Percentiles rank a stretch among this genome's conserved stretches.
Evolutionary conservation across 2,113 vertebrate species (phyloP).

Genomic region (Triplophysa siluroides): DNA sequence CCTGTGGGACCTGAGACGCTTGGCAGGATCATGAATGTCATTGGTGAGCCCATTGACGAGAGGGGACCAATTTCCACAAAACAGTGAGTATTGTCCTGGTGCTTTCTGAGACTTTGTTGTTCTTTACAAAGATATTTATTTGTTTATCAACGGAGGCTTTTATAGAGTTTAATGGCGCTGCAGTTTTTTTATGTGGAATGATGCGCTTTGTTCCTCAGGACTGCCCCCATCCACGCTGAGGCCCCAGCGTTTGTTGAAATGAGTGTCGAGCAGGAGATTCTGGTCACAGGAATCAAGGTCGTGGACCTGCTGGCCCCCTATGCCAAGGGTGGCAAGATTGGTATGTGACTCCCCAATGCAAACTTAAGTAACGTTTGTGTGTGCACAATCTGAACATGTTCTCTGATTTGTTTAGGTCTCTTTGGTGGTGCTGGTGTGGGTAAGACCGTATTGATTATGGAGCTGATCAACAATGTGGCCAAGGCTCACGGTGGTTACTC

Average conservation of each 20-base stretch:
- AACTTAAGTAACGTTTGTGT: no score
- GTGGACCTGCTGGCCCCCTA: constrained; percentile 97
- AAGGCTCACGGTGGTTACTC: constrained; percentile 98
- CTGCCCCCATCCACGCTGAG: constrained; percentile 94
- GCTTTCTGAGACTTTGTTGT: no score
- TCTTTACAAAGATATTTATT: no score
- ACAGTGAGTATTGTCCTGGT: constrained; percentile 77
- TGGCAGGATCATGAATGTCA: constrained; percentile 99
- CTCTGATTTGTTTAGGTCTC: constrained; percentile 73
- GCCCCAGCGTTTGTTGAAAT: constrained; percentile 96
- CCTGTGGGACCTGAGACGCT: constrained; percentile 95
- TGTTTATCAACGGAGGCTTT: no score
- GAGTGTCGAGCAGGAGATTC: constrained; percentile 98
- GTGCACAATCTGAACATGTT: background rate
- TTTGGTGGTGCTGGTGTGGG: constrained; percentile 96
- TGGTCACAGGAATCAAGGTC: constrained; percentile 98
- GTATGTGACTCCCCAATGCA: constrained; percentile 66
- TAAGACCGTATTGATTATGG: constrained; percentile 98
- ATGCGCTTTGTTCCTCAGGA: constrained; percentile 67
- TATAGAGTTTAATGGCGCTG: background rate
- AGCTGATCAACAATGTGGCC: constrained; percentile 97
- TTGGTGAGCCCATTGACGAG: constrained; percentile 96
- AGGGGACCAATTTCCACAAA: constrained; percentile 94
- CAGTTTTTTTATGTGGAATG: background rate
- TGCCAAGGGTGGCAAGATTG: constrained; percentile 97